A percentile compares a stretch with the other conserved stretches of the same genome.
phyloP scores from a whole-genome alignment of 2,113 vertebrate genomes.

The Prionailurus viverrinus region DNA sequence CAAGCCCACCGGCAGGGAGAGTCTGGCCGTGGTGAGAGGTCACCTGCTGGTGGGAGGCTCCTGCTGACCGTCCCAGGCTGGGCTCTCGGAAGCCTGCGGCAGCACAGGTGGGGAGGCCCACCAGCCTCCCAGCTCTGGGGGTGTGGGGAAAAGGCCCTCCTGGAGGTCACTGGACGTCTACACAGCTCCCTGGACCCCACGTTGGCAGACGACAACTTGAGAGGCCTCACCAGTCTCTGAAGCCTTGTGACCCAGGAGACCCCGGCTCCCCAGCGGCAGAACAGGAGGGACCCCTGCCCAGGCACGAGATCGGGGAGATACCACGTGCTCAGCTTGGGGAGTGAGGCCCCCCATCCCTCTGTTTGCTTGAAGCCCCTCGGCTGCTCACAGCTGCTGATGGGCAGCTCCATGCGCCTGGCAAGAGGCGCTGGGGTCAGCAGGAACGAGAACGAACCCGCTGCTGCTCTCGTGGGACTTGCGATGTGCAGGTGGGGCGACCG shows the following conservation, averaged over 20 bases:
- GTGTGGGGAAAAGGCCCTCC: neutral
- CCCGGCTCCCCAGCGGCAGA: neutral
- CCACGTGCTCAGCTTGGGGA: rapidly evolving
- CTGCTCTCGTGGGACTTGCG: neutral
- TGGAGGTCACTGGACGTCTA: neutral
- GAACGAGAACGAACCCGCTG: neutral
- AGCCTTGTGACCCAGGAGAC: neutral
- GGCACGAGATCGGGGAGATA: neutral
- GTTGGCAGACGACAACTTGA: neutral
- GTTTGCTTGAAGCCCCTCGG: neutral
- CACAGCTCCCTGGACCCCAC: neutral
- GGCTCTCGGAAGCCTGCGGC: neutral
- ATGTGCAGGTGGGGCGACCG: neutral
- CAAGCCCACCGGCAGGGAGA: neutral
- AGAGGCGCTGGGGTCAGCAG: too few species aligned
- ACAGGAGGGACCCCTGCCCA: rapidly evolving
- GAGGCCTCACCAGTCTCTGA: neutral
- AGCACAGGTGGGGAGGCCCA: neutral
- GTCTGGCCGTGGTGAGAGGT: neutral
- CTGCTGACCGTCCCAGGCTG: neutral
- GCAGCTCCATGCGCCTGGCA: neutral
- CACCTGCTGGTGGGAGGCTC: neutral
- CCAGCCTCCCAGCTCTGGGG: neutral
- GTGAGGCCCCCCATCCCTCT: neutral
- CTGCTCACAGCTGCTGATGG: neutral